These are phyloP conservation scores for Parnassius smintheus DNA, from an alignment of 2,888 invertebrate genomes.

Conservation along the genomic window DNA sequence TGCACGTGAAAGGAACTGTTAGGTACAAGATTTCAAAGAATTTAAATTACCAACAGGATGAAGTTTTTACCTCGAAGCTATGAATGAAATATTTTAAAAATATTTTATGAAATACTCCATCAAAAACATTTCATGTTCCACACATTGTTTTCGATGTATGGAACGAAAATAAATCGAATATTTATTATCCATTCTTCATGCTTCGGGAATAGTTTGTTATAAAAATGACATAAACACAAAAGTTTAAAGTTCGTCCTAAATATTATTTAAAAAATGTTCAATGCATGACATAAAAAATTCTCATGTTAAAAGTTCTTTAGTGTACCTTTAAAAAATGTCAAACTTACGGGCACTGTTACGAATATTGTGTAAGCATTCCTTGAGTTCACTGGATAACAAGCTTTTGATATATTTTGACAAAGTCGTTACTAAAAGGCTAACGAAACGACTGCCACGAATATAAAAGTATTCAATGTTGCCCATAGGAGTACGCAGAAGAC, in stretches of 20 bases:
- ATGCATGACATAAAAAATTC: no score
- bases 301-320: no score
- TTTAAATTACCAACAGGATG: slow-evolving; percentile 19
- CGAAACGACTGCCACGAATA: no score
- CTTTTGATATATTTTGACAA: no score
- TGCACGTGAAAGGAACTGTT: slow-evolving; percentile 7
- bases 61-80: slow-evolving; percentile 1
- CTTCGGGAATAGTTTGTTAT: slow-evolving; percentile 11
- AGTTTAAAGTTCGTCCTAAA: slow-evolving; percentile 2
- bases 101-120: slow-evolving; percentile 21
- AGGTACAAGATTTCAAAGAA: slow-evolving; percentile 23
- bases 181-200: slow-evolving; percentile 27
- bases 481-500: no score
- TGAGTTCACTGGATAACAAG: no score
- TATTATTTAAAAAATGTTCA: slow-evolving; percentile 2
- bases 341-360: no score
- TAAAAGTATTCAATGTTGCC: no score
- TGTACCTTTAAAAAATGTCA: no score
- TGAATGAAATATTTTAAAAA: slow-evolving; percentile 24
- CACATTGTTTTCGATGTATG: slow-evolving; percentile 25
- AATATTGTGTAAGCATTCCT: no score
- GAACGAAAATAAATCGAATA: slow-evolving; percentile 27
- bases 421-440: no score
- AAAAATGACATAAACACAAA: slow-evolving; percentile 10
- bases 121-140: slow-evolving; percentile 24